These are phyloP conservation scores for Zygogramma bicolorata DNA, from an alignment of 2,888 invertebrate genomes.

Conservation along the genomic window DNA sequence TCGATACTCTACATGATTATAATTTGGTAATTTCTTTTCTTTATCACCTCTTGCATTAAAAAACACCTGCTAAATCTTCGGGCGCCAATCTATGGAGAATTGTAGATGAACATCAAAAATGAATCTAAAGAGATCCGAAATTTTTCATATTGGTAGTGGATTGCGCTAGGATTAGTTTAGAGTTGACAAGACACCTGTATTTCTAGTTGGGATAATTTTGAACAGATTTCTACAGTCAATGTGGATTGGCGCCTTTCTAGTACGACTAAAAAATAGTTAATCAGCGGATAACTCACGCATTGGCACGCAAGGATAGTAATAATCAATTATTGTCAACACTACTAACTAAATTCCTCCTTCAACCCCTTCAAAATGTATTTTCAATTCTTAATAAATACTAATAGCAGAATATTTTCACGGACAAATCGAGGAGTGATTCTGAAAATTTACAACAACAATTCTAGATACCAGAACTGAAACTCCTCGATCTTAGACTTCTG, in stretches of 20 bases:
- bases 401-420: neutral
- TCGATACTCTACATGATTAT: neutral
- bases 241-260: neutral
- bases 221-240: neutral
- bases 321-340: constrained; percentile 38
- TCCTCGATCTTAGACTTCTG: neutral
- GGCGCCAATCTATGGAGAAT: neutral
- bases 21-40: constrained; percentile 18
- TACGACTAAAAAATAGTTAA: constrained; percentile 20
- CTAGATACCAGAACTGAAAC: neutral
- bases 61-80: constrained; percentile 3
- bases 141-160: no score
- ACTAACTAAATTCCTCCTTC: constrained; percentile 21
- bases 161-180: neutral
- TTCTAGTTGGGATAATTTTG: no score
- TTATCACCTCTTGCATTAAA: constrained; percentile 23
- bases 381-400: neutral
- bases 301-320: constrained; percentile 25
- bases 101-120: no score
- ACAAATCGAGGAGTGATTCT: neutral
- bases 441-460: neutral
- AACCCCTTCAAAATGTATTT: constrained; percentile 45
- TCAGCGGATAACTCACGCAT: constrained; percentile 25
- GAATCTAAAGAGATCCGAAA: no score
- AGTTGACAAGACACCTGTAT: no score